Base-by-base conservation (phyloP, 2,113 vertebrate genomes). In the Crotalus horridus region DNA sequence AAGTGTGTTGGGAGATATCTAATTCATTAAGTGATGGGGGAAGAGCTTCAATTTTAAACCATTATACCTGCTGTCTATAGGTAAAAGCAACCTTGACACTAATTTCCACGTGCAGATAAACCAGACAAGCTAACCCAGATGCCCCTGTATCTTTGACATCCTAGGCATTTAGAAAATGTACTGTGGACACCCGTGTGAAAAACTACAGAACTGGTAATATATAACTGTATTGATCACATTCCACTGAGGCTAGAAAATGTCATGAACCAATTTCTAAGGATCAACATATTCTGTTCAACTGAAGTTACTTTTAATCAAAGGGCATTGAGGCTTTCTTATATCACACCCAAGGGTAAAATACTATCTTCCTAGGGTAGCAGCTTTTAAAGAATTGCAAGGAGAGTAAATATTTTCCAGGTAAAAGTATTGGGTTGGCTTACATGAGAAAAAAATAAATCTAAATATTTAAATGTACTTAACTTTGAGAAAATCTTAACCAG, bases 281-380 rank as follows among this genome's bases (percentile, higher is more conserved):
- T 93, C 93, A 94, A 55, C 93, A 92, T 92, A 94, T 89, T 94
- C 88, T 90, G 74, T 87, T 94, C 90, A 89, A 90, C 87, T 92
- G 93, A 94, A 94, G 93, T 94, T 92, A 86, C 93, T 94, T 92
- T 94, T 89, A 94, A 94, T 94, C 91, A 92, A 94, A 87, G 88
- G 90, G 90, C 90, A 91, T 55, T 20, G 90, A 85, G 69, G 93
- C 87, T 39, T 39, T 91, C n/a, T 86, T 17, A 24, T 86, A 92
- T 89, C 26, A 55, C 51, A 61, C 93, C 91, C 56, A 21, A 56
- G 93, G 81, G 90, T 56, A 43, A 89, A 91, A 91, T 93, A 86
- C 87, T n/a, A 11, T 33, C 56, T 86, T 17, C 87, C 55, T 69
- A 89, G 89, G 87, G 87, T 48, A 91, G 46, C 88, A n/a, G 64